Conservation (phyloP, 37 sponge, comb jelly and placozoan species). For the Ephydatia muelleri region DNA sequence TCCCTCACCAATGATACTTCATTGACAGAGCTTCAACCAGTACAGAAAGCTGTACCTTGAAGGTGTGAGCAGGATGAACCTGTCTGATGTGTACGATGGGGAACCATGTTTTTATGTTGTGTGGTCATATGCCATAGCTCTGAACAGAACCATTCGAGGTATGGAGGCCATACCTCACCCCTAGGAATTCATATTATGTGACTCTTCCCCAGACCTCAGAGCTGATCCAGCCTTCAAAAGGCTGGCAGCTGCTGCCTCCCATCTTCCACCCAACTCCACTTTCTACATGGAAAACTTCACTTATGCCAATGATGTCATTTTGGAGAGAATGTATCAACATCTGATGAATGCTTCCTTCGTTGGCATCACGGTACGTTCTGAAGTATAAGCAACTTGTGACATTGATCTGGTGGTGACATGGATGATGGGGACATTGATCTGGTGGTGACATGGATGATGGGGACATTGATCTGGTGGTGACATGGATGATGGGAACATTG, state of each 20-base stretch:
- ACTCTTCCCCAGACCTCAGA: not conserved
- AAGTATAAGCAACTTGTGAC: too few relatives aligned
- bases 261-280: not conserved
- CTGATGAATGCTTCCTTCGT: not conserved
- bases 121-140: not conserved
- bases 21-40: not conserved
- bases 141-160: not conserved
- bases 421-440: too few relatives aligned
- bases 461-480: too few relatives aligned
- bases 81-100: not conserved
- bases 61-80: not conserved
- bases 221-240: not conserved
- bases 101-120: not conserved
- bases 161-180: not conserved
- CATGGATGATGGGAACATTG: too few relatives aligned
- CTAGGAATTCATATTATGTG: too few relatives aligned
- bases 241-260: not conserved
- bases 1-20: too few relatives aligned
- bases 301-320: not conserved
- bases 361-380: not conserved
- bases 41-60: not conserved
- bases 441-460: too few relatives aligned
- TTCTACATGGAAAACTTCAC: not conserved
- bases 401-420: too few relatives aligned
- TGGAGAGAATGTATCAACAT: not conserved